Evolutionary conservation across 1,140 invertebrate species (phyloP).

Genomic region (Heliconius hewitsoni): DNA sequence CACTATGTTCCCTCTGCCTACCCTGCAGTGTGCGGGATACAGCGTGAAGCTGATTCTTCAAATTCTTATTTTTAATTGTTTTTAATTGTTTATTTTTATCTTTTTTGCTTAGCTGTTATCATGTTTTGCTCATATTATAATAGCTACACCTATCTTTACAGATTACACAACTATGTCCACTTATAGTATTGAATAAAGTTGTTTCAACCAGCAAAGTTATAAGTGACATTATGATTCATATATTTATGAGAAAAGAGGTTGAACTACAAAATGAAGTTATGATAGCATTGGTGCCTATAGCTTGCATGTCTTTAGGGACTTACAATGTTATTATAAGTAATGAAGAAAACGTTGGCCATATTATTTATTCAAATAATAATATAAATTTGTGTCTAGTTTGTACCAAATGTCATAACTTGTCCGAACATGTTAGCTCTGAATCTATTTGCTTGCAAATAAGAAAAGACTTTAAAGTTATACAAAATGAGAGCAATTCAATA

Average conservation of each 20-base stretch:
- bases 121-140: not conserved
- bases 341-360: conserved; percentile 44
- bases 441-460: conserved; percentile 32
- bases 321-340: conserved; percentile 46
- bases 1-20: too few relatives aligned
- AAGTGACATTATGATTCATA: conserved; percentile 64
- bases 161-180: conserved; percentile 55
- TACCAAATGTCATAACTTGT: conserved; percentile 55
- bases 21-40: too few relatives aligned
- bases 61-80: not conserved
- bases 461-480: conserved; percentile 45
- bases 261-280: conserved; percentile 54
- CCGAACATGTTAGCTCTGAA: conserved; percentile 27
- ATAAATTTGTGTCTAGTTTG: conserved; percentile 56
- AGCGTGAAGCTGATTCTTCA: too few relatives aligned
- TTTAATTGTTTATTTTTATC: not conserved
- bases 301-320: conserved; percentile 61
- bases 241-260: conserved; percentile 57
- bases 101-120: not conserved
- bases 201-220: conserved; percentile 64
- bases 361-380: conserved; percentile 49
- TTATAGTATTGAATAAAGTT: conserved; percentile 56
- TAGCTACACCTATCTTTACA: conserved; percentile 50
- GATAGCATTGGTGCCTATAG: conserved; percentile 50
- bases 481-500: conserved; percentile 40